A percentile compares a stretch with the other conserved stretches of the same genome.
Conservation (phyloP, 1,140 invertebrate genomes). For the Caenorhabditis latens region DNA sequence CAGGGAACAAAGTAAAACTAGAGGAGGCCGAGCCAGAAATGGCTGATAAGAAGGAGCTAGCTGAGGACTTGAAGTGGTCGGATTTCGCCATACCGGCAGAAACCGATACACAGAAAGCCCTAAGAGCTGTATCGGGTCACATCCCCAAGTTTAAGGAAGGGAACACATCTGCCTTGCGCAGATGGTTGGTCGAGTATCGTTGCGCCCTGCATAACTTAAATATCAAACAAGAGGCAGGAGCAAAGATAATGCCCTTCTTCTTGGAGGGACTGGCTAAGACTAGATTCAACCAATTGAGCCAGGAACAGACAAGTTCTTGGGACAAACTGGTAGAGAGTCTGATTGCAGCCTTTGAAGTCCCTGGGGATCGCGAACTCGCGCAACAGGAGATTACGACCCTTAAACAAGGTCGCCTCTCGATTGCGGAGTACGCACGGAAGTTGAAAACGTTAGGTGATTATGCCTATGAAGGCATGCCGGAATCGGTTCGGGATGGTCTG, state of each 20-base stretch:
- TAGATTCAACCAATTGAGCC: neutral
- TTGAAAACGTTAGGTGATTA: neutral
- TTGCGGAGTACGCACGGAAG: neutral
- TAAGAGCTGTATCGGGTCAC: neutral
- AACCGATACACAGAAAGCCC: neutral
- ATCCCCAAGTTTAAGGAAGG: neutral
- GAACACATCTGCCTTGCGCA: neutral
- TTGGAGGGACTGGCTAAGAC: neutral
- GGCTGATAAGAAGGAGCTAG: too few relatives aligned
- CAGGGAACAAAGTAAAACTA: too few relatives aligned
- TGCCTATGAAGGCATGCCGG: neutral
- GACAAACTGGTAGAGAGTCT: neutral
- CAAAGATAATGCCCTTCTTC: neutral
- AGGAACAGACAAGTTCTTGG: neutral
- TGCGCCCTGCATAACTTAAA: neutral
- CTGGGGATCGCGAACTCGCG: neutral
- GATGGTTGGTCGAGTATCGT: neutral
- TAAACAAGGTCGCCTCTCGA: neutral
- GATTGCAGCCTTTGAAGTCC: neutral
- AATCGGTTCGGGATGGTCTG: neutral
- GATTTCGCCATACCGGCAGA: too few relatives aligned
- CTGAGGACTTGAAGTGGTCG: too few relatives aligned
- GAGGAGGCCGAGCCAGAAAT: too few relatives aligned
- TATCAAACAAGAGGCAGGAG: neutral
- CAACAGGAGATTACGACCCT: neutral